These are phyloP conservation scores for Beris morrisii DNA, from an alignment of 2,888 invertebrate species.

Conservation along the genomic window DNA sequence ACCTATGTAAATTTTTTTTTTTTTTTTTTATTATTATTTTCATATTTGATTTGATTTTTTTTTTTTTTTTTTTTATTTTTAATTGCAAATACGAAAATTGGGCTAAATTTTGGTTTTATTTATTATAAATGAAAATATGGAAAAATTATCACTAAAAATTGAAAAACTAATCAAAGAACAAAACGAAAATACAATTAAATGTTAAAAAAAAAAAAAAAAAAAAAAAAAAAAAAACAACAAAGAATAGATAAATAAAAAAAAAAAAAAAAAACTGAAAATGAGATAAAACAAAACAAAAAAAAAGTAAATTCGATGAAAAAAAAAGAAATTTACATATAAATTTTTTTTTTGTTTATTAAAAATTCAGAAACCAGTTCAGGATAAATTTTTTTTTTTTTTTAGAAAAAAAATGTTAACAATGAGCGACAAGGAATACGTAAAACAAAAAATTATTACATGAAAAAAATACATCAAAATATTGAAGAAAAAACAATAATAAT, in stretches of 20 bases:
- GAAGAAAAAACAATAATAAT: too few species aligned
- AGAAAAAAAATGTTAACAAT: too few species aligned
- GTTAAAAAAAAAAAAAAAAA: neutral
- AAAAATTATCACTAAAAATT: constrained; percentile 1
- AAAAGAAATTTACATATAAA: too few species aligned
- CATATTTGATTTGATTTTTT: constrained; percentile 11
- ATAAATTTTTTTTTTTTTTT: too few species aligned
- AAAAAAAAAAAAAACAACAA: neutral
- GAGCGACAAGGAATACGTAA: too few species aligned
- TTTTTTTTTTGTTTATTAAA: too few species aligned
- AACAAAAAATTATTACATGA: too few species aligned
- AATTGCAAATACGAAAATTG: constrained; percentile 37
- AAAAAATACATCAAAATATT: too few species aligned
- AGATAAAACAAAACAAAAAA: too few species aligned
- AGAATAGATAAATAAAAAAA: neutral
- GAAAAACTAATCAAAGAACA: neutral
- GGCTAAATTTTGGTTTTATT: constrained; percentile 37
- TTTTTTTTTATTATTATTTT: constrained; percentile 7
- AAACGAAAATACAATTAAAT: neutral
- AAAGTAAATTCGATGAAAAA: too few species aligned
- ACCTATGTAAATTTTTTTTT: too few species aligned
- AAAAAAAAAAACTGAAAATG: constrained; percentile 2
- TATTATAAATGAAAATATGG: constrained; percentile 1
- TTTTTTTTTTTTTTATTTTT: neutral
- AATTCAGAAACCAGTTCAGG: too few species aligned